Base-by-base conservation (phyloP, 2,888 invertebrate species). In the Chloroclystis v-ata region DNA sequence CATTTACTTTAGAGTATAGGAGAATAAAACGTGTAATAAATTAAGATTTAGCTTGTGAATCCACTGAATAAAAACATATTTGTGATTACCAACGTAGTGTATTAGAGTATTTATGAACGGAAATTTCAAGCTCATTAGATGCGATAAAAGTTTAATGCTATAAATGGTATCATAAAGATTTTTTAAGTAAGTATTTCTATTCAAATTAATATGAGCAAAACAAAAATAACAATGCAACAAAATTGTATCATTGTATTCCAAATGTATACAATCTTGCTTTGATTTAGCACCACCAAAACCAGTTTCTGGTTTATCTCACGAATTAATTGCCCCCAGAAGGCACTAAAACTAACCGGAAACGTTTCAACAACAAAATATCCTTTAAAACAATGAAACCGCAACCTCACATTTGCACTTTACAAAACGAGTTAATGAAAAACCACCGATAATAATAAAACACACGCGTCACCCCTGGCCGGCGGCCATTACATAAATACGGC, bases 401-500 rank as follows among this genome's bases (percentile, higher is more conserved):
- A 67, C 61, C 49, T 48, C 57, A 60, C 63, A 65, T 67, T 65
- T 67, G 59, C 67, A 64, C 64, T 54, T 54, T 49, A 56, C 57
- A 62, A 63, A 62, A 59, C 55, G 59, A 59, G 62, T 75, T 80
- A 84, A 85, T 84, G 79, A 83, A 85, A 82, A 83, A 81, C 81
- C 79, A 72, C 82, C 73, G 67, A 48, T 69, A 77, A 75, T 75
- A 76, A 85, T 85, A 82, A 84, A 82, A 68, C 72, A 70, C 84
- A 85, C 67, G 72, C 75, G 81, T 77, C 82, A 86, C 66, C 86
- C 86, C 86, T 86, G 69, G 59, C 65, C 60, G 63, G 72, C 74
- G 77, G 81, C 86, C 85, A 85, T 87, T 86, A 84, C 85, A 87
- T 87, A 87, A 87, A 87, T 87, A 85, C 84, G 49, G 79, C 71